These are phyloP conservation scores for Sorex araneus DNA, from an alignment of 2,113 vertebrate genomes.

Conservation along the genomic window DNA sequence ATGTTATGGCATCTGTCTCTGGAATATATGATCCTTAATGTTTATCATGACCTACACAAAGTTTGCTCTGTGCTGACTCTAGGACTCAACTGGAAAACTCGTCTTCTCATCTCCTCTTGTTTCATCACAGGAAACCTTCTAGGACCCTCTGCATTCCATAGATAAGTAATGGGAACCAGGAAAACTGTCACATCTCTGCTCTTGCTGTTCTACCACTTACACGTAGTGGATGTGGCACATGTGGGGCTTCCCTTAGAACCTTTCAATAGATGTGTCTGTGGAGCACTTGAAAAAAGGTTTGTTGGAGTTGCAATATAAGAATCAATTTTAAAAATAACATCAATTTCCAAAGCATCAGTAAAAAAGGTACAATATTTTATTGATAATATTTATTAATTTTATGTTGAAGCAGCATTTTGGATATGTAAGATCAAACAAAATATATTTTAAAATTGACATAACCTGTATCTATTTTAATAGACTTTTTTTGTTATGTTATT, in stretches of 20 bases:
- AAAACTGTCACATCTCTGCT: not conserved
- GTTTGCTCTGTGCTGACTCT: not conserved
- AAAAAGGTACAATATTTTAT: not conserved
- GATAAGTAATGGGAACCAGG: not conserved
- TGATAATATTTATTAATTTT: not conserved
- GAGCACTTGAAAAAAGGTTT: not conserved
- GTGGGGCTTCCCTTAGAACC: not conserved
- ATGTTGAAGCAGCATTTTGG: not conserved
- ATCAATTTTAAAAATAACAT: not conserved
- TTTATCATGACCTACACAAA: not conserved
- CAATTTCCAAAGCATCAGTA: not conserved
- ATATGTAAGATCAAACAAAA: not conserved
- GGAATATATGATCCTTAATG: not conserved
- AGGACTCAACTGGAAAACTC: not conserved
- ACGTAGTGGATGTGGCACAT: not conserved
- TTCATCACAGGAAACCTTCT: slow-evolving; percentile 6
- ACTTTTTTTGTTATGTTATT: not conserved
- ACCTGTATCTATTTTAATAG: too few species aligned
- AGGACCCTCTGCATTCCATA: not conserved
- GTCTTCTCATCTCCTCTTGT: not conserved
- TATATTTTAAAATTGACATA: not conserved
- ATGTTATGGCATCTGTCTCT: not conserved
- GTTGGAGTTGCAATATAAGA: not conserved
- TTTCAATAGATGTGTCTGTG: not conserved
- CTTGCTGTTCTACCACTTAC: not conserved